Percentiles rank a stretch among this genome's conserved stretches.
These are phyloP conservation scores for Yponomeuta malinellus DNA, from an alignment of 2,888 invertebrate species.

Conservation along the genomic window DNA sequence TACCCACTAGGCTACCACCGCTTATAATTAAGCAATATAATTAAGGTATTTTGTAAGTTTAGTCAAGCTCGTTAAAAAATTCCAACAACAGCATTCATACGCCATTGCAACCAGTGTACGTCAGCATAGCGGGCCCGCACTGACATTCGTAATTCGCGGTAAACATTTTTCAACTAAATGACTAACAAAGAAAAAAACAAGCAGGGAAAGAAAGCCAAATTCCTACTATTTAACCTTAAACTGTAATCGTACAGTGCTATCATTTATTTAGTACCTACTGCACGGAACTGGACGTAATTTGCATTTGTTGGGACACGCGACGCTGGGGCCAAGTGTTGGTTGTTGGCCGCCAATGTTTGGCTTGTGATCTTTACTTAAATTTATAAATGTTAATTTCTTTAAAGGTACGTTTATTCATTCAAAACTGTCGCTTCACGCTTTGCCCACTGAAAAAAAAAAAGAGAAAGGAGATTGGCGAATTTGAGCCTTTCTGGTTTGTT, in stretches of 20 bases:
- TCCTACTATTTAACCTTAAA: slow-evolving; percentile 3
- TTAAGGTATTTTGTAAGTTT: too few relatives aligned
- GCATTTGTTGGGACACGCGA: background rate
- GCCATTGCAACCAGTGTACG: background rate
- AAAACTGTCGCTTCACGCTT: too few relatives aligned
- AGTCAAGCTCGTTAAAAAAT: background rate
- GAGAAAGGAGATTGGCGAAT: too few relatives aligned
- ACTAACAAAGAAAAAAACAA: background rate
- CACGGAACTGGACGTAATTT: background rate
- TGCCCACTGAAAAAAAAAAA: too few relatives aligned
- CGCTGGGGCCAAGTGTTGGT: background rate
- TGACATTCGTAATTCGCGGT: background rate
- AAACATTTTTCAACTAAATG: background rate
- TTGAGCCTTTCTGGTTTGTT: too few relatives aligned
- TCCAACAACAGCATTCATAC: background rate
- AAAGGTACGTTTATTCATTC: too few relatives aligned
- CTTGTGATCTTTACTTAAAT: background rate
- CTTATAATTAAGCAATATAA: too few relatives aligned
- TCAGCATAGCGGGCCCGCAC: background rate
- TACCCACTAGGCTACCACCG: too few relatives aligned
- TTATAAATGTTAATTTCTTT: background rate
- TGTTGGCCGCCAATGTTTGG: background rate
- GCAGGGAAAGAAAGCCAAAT: background rate
- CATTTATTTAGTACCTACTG: background rate
- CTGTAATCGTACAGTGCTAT: slow-evolving; percentile 1